These are phyloP conservation scores for Steatornis caripensis DNA, from an alignment of 2,113 vertebrate species.

Conservation along the genomic window DNA sequence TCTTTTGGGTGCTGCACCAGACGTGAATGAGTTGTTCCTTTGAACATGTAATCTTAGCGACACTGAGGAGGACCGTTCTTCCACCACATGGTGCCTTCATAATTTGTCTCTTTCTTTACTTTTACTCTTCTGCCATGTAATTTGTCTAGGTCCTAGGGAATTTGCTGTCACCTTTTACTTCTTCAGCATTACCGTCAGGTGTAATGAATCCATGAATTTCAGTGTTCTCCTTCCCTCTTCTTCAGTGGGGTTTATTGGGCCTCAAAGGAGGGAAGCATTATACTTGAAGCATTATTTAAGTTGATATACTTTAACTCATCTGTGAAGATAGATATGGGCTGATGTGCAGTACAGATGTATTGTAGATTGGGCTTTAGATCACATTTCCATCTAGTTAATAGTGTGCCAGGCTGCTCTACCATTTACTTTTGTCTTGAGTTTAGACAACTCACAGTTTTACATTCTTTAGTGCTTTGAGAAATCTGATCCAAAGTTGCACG, in stretches of 20 bases:
- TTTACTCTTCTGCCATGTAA: background rate
- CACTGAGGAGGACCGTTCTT: background rate
- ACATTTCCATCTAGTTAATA: background rate
- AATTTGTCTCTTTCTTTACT: background rate
- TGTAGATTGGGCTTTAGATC: background rate
- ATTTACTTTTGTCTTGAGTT: background rate
- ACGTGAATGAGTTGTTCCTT: background rate
- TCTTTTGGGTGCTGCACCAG: background rate
- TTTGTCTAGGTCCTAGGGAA: background rate
- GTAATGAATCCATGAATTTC: background rate
- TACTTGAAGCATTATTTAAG: background rate
- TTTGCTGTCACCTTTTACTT: background rate
- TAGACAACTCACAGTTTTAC: background rate
- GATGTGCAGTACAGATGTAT: background rate
- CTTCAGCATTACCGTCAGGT: background rate
- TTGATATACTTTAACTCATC: background rate
- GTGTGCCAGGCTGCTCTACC: background rate
- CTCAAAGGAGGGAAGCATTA: background rate
- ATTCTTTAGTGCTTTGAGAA: background rate
- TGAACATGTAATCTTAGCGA: background rate
- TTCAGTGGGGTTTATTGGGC: background rate
- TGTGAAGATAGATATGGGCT: background rate
- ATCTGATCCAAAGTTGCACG: background rate
- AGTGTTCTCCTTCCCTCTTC: background rate
- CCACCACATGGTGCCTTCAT: background rate